Percentiles rank a stretch among this genome's conserved stretches.
These are phyloP conservation scores for Sebastes schlegelii DNA, from an alignment of 2,113 vertebrate species.

Conservation along the genomic window DNA sequence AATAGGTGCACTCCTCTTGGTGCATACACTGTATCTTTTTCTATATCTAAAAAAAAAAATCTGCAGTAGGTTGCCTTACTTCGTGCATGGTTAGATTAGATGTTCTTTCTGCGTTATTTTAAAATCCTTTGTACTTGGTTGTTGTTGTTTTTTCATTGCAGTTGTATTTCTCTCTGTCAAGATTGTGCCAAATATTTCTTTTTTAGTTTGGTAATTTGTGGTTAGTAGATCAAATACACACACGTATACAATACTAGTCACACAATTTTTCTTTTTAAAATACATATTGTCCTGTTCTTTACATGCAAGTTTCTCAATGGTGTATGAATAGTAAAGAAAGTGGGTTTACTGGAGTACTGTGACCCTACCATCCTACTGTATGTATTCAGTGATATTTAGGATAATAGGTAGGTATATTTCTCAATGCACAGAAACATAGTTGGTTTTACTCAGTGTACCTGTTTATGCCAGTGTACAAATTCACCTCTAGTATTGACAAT, in stretches of 20 bases:
- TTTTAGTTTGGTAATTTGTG: conserved; percentile 70
- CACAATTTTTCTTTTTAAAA: conserved; percentile 46
- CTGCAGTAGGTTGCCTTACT: conserved; percentile 94
- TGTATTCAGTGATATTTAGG: conserved; percentile 71
- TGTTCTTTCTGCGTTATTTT: conserved; percentile 87
- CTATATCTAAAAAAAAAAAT: conserved; percentile 89
- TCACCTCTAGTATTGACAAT: conserved; percentile 65
- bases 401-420: conserved; percentile 57
- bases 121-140: conserved; percentile 74
- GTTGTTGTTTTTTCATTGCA: conserved; percentile 58
- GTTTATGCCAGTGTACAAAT: conserved; percentile 61
- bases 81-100: conserved; percentile 93
- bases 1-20: conserved; percentile 72
- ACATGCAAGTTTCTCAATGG: conserved; percentile 66
- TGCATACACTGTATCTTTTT: conserved; percentile 80
- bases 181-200: conserved; percentile 77
- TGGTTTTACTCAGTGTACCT: conserved; percentile 60
- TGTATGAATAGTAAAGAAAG: conserved; percentile 67
- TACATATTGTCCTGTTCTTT: conserved; percentile 70
- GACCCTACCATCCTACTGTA: conserved; percentile 57
- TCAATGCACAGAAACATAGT: conserved; percentile 64
- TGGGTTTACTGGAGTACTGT: conserved; percentile 59
- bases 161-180: conserved; percentile 69
- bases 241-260: conserved; percentile 69
- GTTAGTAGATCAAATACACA: conserved; percentile 71